phyloP scores from a whole-genome alignment of 1,140 invertebrate genomes.

The Cydia amplana region DNA sequence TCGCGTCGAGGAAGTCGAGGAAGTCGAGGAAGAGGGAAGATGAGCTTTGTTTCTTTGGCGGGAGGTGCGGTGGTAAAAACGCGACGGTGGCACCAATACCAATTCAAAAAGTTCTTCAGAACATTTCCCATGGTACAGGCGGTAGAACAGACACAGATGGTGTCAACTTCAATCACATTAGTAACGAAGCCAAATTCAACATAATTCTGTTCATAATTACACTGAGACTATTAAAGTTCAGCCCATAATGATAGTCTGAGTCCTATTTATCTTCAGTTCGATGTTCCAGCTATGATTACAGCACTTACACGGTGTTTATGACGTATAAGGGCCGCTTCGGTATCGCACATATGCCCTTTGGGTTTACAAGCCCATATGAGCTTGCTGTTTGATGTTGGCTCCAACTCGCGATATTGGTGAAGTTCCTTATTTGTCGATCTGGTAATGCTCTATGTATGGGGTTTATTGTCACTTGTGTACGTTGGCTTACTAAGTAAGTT shows the following conservation, averaged over 20 bases:
- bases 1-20: too few relatives aligned
- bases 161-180: too few relatives aligned
- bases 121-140: too few relatives aligned
- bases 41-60: too few relatives aligned
- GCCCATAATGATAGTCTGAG: not conserved
- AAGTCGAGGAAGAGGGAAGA: too few relatives aligned
- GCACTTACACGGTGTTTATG: not conserved
- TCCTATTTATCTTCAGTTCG: slow-evolving; percentile 16
- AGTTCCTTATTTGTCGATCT: slow-evolving; percentile 11
- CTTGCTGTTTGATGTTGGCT: not conserved
- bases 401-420: slow-evolving; percentile 8
- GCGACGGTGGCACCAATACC: too few relatives aligned
- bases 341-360: not conserved
- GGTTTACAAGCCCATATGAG: not conserved
- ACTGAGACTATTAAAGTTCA: slow-evolving; percentile 10
- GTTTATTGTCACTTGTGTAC: not conserved
- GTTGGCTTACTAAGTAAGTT: not conserved
- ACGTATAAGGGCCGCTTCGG: not conserved
- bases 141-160: too few relatives aligned
- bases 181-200: not conserved
- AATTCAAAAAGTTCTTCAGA: too few relatives aligned
- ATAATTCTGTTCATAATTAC: not conserved
- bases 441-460: not conserved
- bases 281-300: slow-evolving; percentile 3
- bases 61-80: too few relatives aligned